Base-by-base conservation (phyloP, 2,888 invertebrate species). In the Boloria euphrosyne region DNA sequence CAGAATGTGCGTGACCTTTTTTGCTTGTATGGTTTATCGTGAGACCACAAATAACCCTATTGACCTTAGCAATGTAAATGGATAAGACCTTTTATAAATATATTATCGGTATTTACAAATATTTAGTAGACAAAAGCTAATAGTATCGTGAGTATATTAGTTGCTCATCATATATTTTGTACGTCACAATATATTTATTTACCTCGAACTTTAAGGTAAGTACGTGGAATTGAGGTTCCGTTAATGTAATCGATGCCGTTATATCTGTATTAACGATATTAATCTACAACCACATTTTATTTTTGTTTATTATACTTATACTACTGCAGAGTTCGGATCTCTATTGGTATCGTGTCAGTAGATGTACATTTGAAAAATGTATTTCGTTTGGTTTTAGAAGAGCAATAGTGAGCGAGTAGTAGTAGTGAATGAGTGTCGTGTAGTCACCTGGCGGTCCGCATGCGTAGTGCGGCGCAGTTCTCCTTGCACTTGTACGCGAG, bases 401-500 rank as follows among this genome's bases (percentile, higher is more conserved):
- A 16, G n/a, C 4, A 6, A 5, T 47, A n/a, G 13, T 46, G 13
- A 46, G n/a, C 5, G n/a, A n/a, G n/a, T n/a, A n/a, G n/a, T n/a
- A 16, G 3, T 14, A 49, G n/a, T 49, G 16, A 16, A 16, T 6
- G 6, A 49, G 16, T 16, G 46, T 31, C 51, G 13, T 46, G 13
- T 18, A 50, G 58, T 67, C 62, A 95, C 90, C 95, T 94, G 79
- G 95, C 94, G 57, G 95, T 95, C 83, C 95, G 93, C 95, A 95
- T 95, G 85, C 95, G 90, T 69, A 95, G 94, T 74, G 95, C 95
- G 57, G 95, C 95, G 76, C 95, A 95, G 87, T 95, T 95, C 85
- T 95, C 95, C 89, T 95, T 95, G 86, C 95, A 95, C 87, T 95
- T 95, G 87, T 95, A 95, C 31, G 95, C 95, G 75, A 95, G 89